A percentile compares a stretch with the other conserved stretches of the same genome.
Conservation (phyloP, 2,888 invertebrate species). For the Mesoligia furuncula region DNA sequence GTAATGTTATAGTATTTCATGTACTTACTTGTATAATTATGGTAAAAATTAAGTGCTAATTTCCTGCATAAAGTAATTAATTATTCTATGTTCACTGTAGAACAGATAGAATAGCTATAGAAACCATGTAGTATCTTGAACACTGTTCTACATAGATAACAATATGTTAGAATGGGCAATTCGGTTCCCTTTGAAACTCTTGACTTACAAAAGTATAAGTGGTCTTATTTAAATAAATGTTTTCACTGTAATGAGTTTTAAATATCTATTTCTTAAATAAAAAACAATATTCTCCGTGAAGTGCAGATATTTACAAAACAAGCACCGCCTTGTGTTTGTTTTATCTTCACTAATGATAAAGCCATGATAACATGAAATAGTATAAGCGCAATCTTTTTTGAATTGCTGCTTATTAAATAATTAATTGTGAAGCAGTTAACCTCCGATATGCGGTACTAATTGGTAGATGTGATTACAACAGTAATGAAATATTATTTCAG, state of each 20-base stretch:
- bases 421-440: background rate
- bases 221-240: background rate
- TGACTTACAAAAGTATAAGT: background rate
- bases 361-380: slow-evolving; percentile 30
- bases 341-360: slow-evolving; percentile 39
- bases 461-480: background rate
- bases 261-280: background rate
- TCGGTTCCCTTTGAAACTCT: background rate
- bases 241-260: background rate
- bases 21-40: slow-evolving; percentile 4
- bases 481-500: background rate
- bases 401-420: slow-evolving; percentile 9
- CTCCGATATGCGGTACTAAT: background rate
- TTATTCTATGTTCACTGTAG: background rate
- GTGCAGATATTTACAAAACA: slow-evolving; percentile 38
- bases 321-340: slow-evolving; percentile 26
- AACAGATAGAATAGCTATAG: background rate
- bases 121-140: background rate
- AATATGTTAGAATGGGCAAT: background rate
- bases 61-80: background rate
- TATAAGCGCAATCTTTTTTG: slow-evolving; percentile 14
- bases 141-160: background rate
- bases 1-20: slow-evolving; percentile 4
- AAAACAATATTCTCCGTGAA: background rate
- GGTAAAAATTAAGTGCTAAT: background rate